Conservation (phyloP, 1,140 invertebrate genomes). For the Luehdorfia chinensis region DNA sequence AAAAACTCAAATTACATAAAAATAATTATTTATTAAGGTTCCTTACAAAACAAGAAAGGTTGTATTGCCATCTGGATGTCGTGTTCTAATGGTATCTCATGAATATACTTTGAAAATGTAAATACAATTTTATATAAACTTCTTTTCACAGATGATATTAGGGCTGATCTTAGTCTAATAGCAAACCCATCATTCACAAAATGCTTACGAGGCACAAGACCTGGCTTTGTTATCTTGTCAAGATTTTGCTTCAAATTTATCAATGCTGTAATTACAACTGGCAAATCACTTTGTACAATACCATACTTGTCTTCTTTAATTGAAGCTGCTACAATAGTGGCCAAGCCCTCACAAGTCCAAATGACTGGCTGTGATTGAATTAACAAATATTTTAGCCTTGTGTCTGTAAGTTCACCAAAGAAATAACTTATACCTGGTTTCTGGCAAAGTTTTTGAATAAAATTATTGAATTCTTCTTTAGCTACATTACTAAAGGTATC, state of each 20-base stretch:
- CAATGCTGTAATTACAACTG: conserved; percentile 81
- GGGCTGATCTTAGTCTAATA: conserved; percentile 79
- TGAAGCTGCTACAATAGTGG: conserved; percentile 82
- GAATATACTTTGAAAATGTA: conserved; percentile 83
- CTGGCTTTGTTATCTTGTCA: conserved; percentile 84
- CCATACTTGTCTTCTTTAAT: conserved; percentile 87
- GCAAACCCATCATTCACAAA: conserved; percentile 79
- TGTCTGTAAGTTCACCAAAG: conserved; percentile 83
- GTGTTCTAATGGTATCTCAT: conserved; percentile 79
- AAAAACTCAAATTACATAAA: too few relatives aligned
- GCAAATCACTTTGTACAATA: conserved; percentile 87
- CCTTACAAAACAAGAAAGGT: conserved; percentile 73
- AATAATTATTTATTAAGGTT: conserved; percentile 48
- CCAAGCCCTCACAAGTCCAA: conserved; percentile 84
- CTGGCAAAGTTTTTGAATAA: conserved; percentile 64
- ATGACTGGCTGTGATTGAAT: conserved; percentile 82
- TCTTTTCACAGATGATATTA: conserved; percentile 81
- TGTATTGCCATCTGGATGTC: conserved; percentile 72
- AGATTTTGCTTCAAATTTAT: conserved; percentile 82
- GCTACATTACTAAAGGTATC: conserved; percentile 55
- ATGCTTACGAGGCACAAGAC: conserved; percentile 79
- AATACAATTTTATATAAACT: conserved; percentile 86
- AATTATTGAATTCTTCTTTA: conserved; percentile 52
- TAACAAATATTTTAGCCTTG: conserved; percentile 80
- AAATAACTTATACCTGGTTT: conserved; percentile 83